A percentile compares a stretch with the other conserved stretches of the same genome.
Evolutionary conservation across 2,797 vertebrate genomes (phyloP).

Genomic region (Bovichtus variegatus): DNA sequence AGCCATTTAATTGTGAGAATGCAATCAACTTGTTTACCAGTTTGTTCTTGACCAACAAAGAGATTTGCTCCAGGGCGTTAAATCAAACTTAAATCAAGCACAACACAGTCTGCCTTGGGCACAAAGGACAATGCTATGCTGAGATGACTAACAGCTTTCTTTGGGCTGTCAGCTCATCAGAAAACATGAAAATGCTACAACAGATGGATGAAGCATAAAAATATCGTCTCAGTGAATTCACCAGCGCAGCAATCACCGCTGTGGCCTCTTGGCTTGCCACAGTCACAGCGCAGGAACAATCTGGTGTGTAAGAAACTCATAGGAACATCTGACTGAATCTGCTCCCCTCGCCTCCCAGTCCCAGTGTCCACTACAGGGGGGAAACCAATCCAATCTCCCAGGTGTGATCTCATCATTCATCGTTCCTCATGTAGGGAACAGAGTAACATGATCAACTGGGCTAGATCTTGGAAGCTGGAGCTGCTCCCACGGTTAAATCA

Average conservation of each 20-base stretch:
- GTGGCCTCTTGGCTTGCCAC: conserved; percentile 28
- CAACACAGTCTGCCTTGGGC: conserved; percentile 36
- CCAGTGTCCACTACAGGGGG: conserved; percentile 35
- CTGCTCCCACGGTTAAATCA: conserved; percentile 25
- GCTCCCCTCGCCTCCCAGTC: conserved; percentile 34
- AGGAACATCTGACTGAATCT: conserved; percentile 47
- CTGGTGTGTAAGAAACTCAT: conserved; percentile 52
- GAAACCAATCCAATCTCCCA: conserved; percentile 68
- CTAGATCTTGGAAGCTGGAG: conserved; percentile 33
- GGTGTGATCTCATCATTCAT: conserved; percentile 31
- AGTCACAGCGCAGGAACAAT: conserved; percentile 52
- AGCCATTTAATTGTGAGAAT: conserved; percentile 51
- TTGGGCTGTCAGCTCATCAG: conserved; percentile 65
- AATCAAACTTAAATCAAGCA: conserved; percentile 60
- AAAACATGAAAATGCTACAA: conserved; percentile 73
- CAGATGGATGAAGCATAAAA: conserved; percentile 66
- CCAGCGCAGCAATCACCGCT: conserved; percentile 42
- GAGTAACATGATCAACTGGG: conserved; percentile 48
- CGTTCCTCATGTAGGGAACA: conserved; percentile 40
- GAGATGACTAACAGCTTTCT: conserved; percentile 64
- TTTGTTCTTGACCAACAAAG: conserved; percentile 62
- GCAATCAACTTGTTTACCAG: conserved; percentile 63
- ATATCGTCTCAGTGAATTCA: conserved; percentile 54
- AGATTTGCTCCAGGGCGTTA: conserved; percentile 50
- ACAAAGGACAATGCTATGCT: conserved; percentile 41